Evolutionary conservation across 2,113 vertebrate genomes (phyloP).

Genomic region (Empidonax alnorum): DNA sequence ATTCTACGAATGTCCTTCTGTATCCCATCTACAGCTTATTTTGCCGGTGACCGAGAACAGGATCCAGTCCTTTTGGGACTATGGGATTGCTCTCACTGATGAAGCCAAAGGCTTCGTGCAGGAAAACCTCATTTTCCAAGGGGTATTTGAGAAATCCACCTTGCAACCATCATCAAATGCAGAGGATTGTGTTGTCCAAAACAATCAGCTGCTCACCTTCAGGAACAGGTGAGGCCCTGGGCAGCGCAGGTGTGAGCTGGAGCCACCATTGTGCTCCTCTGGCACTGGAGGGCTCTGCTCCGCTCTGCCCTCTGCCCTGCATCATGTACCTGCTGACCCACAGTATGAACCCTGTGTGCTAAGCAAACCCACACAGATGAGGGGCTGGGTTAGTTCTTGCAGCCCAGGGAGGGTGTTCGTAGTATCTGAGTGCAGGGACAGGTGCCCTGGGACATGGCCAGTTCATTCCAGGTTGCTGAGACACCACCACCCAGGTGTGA

Average conservation of each 20-base stretch:
- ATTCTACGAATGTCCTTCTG: background rate
- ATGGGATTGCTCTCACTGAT: constrained; percentile 84
- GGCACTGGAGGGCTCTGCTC: background rate
- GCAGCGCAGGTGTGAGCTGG: background rate
- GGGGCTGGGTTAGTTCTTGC: background rate
- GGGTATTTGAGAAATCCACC: constrained; percentile 79
- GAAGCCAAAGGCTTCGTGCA: constrained; percentile 84
- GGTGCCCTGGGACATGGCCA: background rate
- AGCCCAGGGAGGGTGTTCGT: accelerated
- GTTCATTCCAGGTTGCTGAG: background rate
- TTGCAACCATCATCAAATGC: constrained; percentile 75
- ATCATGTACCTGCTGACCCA: background rate
- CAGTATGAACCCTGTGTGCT: accelerated
- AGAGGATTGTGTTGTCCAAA: constrained; percentile 80
- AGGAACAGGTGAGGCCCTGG: constrained; percentile 56
- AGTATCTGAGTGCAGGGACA: background rate
- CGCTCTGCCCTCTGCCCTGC: background rate
- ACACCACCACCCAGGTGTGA: too few relatives aligned
- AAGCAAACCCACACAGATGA: background rate
- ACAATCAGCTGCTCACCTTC: constrained; percentile 81
- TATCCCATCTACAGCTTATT: background rate
- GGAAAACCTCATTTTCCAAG: constrained; percentile 89
- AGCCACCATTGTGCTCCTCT: background rate
- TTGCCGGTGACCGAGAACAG: constrained; percentile 87
- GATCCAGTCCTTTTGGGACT: constrained; percentile 83